Evolutionary conservation across 2,113 vertebrate species (phyloP).

Genomic region (Siphamia tubifer): DNA sequence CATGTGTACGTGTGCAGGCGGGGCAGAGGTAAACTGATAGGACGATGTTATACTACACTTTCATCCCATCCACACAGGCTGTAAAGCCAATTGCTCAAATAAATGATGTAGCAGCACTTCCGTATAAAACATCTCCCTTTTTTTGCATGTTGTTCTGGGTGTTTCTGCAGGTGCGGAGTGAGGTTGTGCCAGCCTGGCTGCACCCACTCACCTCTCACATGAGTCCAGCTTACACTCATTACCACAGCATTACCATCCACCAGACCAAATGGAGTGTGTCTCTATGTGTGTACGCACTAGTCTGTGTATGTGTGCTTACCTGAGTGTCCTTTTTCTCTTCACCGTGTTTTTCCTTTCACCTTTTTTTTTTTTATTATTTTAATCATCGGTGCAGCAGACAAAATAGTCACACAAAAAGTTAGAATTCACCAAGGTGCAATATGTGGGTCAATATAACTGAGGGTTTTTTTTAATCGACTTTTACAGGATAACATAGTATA

Average conservation of each 20-base stretch:
- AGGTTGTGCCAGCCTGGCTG: conserved; percentile 28
- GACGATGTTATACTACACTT: neutral
- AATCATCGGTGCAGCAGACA: too few relatives aligned
- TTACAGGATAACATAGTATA: too few relatives aligned
- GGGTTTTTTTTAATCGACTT: too few relatives aligned
- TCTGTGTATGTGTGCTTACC: too few relatives aligned
- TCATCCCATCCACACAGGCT: neutral
- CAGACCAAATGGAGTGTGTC: neutral
- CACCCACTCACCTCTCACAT: conserved; percentile 57
- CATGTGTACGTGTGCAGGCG: neutral
- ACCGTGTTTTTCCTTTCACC: too few relatives aligned
- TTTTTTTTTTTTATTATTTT: too few relatives aligned
- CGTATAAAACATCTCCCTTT: neutral
- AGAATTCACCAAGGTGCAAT: too few relatives aligned
- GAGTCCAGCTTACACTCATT: conserved; percentile 63
- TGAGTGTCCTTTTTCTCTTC: too few relatives aligned
- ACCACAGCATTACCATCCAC: conserved; percentile 53
- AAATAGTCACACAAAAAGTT: too few relatives aligned
- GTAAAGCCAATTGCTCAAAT: neutral
- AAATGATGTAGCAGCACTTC: neutral
- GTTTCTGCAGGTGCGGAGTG: neutral
- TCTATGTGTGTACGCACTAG: neutral
- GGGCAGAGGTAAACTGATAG: neutral
- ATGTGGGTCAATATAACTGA: too few relatives aligned
- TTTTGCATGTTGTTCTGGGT: neutral